Evolutionary conservation across 2,113 vertebrate genomes (phyloP).

Genomic region (Engystomops pustulosus): DNA sequence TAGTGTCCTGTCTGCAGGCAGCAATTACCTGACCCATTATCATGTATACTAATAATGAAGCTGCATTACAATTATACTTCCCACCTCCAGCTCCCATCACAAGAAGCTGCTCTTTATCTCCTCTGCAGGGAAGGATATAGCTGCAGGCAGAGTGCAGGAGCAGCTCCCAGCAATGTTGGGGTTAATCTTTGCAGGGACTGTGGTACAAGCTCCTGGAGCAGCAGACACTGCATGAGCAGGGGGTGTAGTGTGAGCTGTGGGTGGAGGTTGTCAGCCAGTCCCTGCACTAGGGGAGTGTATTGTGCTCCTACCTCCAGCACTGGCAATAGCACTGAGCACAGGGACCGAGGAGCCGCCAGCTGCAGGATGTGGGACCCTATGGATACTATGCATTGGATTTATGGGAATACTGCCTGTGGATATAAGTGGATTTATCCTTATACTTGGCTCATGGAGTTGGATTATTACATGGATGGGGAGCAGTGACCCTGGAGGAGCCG

Average conservation of each 20-base stretch:
- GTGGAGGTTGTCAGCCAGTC: neutral
- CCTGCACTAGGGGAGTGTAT: constrained; percentile 32
- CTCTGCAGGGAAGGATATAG: neutral
- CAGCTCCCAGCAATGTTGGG: neutral
- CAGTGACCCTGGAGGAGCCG: neutral
- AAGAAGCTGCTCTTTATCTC: neutral
- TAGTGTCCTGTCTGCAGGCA: too few relatives aligned
- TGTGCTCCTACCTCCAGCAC: neutral
- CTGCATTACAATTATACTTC: too few relatives aligned
- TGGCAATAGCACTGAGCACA: neutral
- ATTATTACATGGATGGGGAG: neutral
- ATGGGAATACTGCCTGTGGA: neutral
- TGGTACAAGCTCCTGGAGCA: neutral
- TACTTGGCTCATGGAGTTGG: neutral
- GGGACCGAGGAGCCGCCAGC: constrained; percentile 15
- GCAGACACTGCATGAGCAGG: neutral
- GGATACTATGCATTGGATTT: neutral
- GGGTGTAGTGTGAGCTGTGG: neutral
- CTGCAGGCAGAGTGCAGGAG: neutral
- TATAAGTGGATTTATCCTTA: constrained; percentile 7
- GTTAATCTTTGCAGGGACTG: constrained; percentile 28
- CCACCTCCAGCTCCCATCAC: too few relatives aligned
- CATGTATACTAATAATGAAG: too few relatives aligned
- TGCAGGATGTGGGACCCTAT: neutral
- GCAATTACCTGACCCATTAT: too few relatives aligned